Evolutionary conservation across 2,113 vertebrate species (phyloP).

Genomic region (Okapia johnstoni): DNA sequence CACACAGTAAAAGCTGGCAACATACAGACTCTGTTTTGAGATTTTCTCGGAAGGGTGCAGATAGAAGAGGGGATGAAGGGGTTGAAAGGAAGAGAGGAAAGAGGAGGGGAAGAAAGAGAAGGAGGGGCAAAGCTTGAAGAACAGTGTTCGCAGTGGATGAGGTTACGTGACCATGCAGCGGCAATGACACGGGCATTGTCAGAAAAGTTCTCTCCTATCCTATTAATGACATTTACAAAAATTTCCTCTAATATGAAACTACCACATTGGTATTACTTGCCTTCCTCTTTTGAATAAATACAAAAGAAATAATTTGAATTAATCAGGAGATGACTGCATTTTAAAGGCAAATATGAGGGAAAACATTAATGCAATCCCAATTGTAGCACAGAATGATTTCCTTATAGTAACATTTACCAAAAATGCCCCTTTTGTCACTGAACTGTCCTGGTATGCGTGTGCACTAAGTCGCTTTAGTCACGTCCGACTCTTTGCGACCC

Average conservation of each 20-base stretch:
- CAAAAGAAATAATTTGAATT: not conserved
- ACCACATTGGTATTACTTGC: not conserved
- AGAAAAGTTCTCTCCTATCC: not conserved
- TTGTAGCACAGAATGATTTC: not conserved
- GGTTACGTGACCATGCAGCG: not conserved
- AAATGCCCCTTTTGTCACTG: not conserved
- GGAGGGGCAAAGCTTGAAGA: not conserved
- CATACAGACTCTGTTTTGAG: rapidly evolving
- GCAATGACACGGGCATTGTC: not conserved
- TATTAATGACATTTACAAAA: not conserved
- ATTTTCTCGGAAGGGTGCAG: not conserved
- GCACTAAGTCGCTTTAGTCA: not conserved
- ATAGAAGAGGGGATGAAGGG: not conserved
- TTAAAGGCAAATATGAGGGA: not conserved
- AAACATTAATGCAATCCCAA: not conserved
- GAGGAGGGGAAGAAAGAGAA: not conserved
- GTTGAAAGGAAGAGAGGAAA: not conserved
- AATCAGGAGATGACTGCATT: not conserved
- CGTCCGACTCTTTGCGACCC: not conserved
- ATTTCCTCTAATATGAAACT: not conserved
- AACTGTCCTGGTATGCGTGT: not conserved
- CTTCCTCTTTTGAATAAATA: not conserved
- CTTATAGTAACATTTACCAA: not conserved
- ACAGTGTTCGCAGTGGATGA: no score
- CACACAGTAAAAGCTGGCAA: not conserved